These are phyloP conservation scores for Sipha flava DNA, from an alignment of 1,140 invertebrate species.

Conservation along the genomic window DNA sequence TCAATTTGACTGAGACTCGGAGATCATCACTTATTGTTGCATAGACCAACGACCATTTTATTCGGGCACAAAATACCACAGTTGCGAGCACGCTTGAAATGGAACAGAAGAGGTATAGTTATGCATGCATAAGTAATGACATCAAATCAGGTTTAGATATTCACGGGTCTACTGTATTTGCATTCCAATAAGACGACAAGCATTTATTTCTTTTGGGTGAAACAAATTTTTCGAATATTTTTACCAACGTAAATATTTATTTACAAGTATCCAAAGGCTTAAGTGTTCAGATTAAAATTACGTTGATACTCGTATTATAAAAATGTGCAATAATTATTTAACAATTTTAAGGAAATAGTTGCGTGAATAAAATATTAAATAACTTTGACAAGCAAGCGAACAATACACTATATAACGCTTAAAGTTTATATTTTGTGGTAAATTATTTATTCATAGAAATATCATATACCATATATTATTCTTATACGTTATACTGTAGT, in stretches of 20 bases:
- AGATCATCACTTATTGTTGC: background rate
- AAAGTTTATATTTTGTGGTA: too few species aligned
- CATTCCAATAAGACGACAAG: background rate
- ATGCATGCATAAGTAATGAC: background rate
- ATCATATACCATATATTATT: too few species aligned
- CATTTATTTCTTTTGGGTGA: background rate
- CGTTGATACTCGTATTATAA: too few species aligned
- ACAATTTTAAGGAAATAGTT: too few species aligned
- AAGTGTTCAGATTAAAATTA: background rate
- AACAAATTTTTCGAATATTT: background rate
- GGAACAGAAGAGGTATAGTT: background rate
- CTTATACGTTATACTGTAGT: too few species aligned
- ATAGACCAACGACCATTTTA: background rate
- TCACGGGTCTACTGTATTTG: background rate
- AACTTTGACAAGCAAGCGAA: too few species aligned
- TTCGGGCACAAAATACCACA: background rate
- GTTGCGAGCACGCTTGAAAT: background rate
- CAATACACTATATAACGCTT: too few species aligned
- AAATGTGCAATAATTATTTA: too few species aligned
- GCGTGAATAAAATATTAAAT: too few species aligned
- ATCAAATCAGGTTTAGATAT: background rate
- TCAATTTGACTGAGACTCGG: background rate
- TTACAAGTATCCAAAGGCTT: background rate
- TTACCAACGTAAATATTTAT: background rate
- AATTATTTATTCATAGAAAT: too few species aligned